Base-by-base conservation (phyloP, 2,113 vertebrate species). In the Dromaius novaehollandiae region DNA sequence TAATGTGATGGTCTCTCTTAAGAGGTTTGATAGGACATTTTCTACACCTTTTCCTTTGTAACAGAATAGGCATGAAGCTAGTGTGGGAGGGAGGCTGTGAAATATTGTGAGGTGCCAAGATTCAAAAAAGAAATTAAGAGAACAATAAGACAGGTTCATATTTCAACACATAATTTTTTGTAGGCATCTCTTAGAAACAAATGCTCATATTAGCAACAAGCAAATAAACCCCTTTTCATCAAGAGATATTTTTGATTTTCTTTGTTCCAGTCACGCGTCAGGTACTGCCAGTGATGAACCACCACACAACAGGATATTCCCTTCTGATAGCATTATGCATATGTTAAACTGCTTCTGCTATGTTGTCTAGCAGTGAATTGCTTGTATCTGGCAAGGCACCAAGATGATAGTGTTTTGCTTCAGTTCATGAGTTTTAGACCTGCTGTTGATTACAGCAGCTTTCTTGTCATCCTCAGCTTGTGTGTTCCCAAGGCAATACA, bases 241-340 rank as follows among this genome's bases (percentile, higher is more conserved):
- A 88, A 14, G 24, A 50, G 1, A 34, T 55, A 24, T 79, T 55
- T 58, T 48, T 84, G 19, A 1, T 63, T 92, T 16, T 3, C 77
- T 85, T 96, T 95, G 18, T 82, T 82, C 24, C 34, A 42, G 9
- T 86, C 46, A 24, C 18, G 71, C 53, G 2, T 60, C 38, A n/a
- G n/a, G 16, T 84, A n/a, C 51, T 78, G 26, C 50, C 19, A 10
- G 68, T 80, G 32, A 65, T 88, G 68, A 74, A 4, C n/a, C 12
- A 65, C 53, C 2, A 0, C 32, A 6, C 78, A 53, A 66, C 17
- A 71, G 16, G 6, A n/a, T 0, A 0, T 68, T 75, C 4, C 4
- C 15, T 79, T 80, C 79, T 68, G 58, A 9, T 18, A 75, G 3
- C 3, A 0, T 79, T 74, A n/a, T 4, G 3, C 8, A 28, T 55